These are phyloP conservation scores for Chionoecetes opilio DNA, from an alignment of 1,140 invertebrate species.

Conservation along the genomic window DNA sequence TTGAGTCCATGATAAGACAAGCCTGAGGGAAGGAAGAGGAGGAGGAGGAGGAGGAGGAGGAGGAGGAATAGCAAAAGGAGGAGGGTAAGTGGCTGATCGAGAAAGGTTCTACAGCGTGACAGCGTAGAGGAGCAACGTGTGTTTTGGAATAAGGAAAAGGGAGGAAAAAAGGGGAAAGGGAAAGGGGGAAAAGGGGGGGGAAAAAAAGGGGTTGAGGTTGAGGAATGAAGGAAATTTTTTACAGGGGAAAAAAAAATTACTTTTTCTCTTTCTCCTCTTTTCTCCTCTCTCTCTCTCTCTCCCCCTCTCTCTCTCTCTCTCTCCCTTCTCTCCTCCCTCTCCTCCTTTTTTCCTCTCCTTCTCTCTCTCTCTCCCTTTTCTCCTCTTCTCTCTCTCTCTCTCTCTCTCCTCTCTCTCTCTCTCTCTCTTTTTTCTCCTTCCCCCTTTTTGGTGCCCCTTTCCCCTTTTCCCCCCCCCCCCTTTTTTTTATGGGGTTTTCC, in stretches of 20 bases:
- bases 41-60: neutral
- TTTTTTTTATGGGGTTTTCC: neutral
- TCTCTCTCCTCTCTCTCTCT: neutral
- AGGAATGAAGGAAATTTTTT: neutral
- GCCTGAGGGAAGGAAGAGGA: neutral
- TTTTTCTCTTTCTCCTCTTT: slow-evolving; percentile 53
- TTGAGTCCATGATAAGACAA: neutral
- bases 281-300: no score
- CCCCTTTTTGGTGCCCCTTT: neutral
- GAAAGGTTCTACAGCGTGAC: neutral
- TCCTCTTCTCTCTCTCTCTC: neutral
- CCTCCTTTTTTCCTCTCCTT: neutral
- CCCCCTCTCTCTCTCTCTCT: neutral
- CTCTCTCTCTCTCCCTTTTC: slow-evolving; percentile 15
- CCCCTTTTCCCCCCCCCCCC: neutral
- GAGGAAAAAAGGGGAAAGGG: neutral
- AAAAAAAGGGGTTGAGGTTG: neutral
- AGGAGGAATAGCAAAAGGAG: neutral
- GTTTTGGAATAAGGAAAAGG: neutral
- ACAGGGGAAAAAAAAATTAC: neutral
- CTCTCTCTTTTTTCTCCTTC: neutral
- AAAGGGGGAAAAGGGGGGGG: neutral
- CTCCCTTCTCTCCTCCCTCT: neutral
- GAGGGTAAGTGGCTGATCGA: neutral
- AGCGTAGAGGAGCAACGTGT: slow-evolving; percentile 15